These are phyloP conservation scores for Melangyna quadrimaculata DNA, from an alignment of 2,888 invertebrate species.

Conservation along the genomic window DNA sequence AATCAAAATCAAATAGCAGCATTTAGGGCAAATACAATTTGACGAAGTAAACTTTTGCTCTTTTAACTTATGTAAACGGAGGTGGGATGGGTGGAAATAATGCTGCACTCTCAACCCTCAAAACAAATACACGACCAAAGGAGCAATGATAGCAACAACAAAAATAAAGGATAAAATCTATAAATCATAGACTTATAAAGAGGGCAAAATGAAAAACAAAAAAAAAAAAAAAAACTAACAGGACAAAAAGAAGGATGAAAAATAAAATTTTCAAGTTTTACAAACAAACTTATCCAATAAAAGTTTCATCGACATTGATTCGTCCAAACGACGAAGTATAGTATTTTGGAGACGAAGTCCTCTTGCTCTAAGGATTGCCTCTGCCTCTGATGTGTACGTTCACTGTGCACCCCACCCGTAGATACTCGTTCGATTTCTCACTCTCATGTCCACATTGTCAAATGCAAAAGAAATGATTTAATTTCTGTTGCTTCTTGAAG, in stretches of 20 bases:
- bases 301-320: conserved; percentile 76
- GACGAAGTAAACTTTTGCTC: conserved; percentile 52
- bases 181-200: conserved; percentile 62
- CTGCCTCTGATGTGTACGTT: not conserved
- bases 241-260: conserved; percentile 68
- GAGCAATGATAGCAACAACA: conserved; percentile 39
- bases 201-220: not conserved
- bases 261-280: conserved; percentile 72
- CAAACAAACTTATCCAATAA: conserved; percentile 81
- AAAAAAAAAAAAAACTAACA: not conserved
- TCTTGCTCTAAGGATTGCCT: too few species aligned
- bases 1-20: conserved; percentile 69
- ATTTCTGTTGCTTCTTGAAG: conserved; percentile 64
- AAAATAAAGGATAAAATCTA: conserved; percentile 58
- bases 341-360: not conserved
- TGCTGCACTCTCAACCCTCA: not conserved
- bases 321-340: conserved; percentile 6
- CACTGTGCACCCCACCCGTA: not conserved
- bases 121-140: conserved; percentile 18
- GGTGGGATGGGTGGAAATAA: not conserved
- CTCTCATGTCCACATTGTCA: conserved; percentile 23
- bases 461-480: conserved; percentile 67
- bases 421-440: not conserved
- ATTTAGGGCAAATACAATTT: conserved; percentile 69
- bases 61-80: conserved; percentile 19